A percentile compares a stretch with the other conserved stretches of the same genome.
Conservation (phyloP, 2,797 vertebrate species). For the Otolemur crassicaudatus region DNA sequence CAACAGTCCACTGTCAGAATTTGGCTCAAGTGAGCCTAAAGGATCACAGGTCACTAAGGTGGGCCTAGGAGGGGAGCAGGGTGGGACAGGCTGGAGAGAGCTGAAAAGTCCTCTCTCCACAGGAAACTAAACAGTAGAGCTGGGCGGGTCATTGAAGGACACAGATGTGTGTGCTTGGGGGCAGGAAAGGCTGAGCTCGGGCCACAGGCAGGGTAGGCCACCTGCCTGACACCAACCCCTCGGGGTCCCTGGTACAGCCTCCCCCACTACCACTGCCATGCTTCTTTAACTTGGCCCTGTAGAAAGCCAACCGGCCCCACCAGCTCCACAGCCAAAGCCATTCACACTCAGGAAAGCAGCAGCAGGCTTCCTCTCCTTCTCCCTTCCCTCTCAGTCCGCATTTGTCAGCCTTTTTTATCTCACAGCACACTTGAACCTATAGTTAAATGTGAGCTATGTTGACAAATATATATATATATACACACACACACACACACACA, state of each 20-base stretch:
- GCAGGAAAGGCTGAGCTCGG: neutral
- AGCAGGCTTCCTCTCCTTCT: neutral
- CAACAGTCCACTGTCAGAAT: constrained; percentile 42
- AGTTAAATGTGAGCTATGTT: too few species aligned
- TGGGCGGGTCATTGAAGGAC: constrained; percentile 59
- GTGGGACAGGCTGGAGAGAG: constrained; percentile 29
- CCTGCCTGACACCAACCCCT: neutral
- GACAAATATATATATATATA: too few species aligned
- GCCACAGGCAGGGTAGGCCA: neutral
- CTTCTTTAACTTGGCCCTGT: neutral
- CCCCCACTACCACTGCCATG: neutral
- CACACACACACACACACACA: too few species aligned
- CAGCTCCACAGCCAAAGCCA: neutral
- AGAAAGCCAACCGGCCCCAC: neutral
- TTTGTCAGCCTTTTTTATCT: too few species aligned
- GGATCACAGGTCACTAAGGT: constrained; percentile 45
- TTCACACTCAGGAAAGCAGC: neutral
- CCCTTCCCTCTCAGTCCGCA: neutral
- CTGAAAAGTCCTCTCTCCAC: constrained; percentile 25
- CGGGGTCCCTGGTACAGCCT: neutral
- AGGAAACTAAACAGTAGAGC: constrained; percentile 65
- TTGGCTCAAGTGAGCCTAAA: neutral
- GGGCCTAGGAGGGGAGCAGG: neutral
- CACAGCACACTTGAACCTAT: too few species aligned
- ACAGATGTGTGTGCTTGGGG: neutral